Evolutionary conservation across 2,113 vertebrate genomes (phyloP).

Genomic region (Phainopepla nitens): DNA sequence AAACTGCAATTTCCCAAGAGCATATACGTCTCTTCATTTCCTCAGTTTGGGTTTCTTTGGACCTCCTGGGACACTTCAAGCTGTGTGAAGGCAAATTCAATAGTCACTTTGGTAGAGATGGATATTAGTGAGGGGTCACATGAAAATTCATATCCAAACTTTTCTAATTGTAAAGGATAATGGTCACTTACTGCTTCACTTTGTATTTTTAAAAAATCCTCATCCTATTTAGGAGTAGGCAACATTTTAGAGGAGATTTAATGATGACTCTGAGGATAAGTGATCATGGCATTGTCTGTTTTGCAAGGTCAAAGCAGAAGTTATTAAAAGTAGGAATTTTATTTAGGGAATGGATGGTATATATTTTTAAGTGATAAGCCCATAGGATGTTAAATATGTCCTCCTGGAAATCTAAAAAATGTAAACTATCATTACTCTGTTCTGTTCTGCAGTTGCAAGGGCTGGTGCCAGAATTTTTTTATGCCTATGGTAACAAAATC

Average conservation of each 20-base stretch:
- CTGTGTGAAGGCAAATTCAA: neutral
- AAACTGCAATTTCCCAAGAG: neutral
- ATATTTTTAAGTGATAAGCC: constrained; percentile 52
- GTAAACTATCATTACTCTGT: constrained; percentile 22
- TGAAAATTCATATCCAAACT: neutral
- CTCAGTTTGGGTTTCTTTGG: neutral
- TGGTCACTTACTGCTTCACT: neutral
- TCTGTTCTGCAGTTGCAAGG: neutral
- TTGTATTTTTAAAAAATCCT: neutral
- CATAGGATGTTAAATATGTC: constrained; percentile 42
- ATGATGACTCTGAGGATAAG: neutral
- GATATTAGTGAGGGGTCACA: neutral
- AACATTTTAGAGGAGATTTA: neutral
- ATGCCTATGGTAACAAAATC: constrained; percentile 49
- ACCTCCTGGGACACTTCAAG: neutral
- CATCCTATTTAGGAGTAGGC: neutral
- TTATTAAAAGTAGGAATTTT: constrained; percentile 49
- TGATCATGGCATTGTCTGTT: neutral
- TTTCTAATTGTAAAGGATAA: neutral
- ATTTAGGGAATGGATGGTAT: constrained; percentile 14
- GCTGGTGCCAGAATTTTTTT: constrained; percentile 40
- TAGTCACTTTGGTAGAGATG: neutral
- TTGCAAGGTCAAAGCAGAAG: constrained; percentile 36
- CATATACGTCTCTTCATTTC: neutral
- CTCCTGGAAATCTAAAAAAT: constrained; percentile 49